A percentile compares a stretch with the other conserved stretches of the same genome.
Conservation (phyloP, 1,140 invertebrate genomes). For the Calephelis virginiensis region DNA sequence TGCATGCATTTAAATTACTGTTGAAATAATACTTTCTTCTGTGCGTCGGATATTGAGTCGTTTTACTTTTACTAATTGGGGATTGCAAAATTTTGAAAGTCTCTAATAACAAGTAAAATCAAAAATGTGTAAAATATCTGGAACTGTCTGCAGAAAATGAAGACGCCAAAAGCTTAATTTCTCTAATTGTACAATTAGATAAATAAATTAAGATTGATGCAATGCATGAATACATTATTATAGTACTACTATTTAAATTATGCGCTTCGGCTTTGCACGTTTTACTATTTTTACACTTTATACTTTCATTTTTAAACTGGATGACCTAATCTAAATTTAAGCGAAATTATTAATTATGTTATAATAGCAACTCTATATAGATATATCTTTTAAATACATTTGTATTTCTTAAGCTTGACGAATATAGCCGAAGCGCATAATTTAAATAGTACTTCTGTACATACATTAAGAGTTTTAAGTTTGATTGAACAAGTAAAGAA, state of each 20-base stretch:
- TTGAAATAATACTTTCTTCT: background rate
- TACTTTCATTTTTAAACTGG: no score
- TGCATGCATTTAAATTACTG: background rate
- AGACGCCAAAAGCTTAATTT: constrained; percentile 1
- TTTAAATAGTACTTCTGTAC: no score
- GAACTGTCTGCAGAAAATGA: background rate
- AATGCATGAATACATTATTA: background rate
- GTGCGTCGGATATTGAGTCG: background rate
- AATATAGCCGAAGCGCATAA: no score
- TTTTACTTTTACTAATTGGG: background rate
- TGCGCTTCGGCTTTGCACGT: no score
- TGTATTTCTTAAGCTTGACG: no score
- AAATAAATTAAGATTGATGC: background rate
- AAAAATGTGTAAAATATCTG: background rate
- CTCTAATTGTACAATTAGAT: background rate
- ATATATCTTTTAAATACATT: no score
- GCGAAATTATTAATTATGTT: no score
- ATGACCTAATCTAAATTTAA: no score
- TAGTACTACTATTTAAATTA: no score
- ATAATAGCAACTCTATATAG: no score
- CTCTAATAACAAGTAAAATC: background rate
- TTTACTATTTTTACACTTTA: no score
- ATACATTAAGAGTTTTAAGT: background rate
- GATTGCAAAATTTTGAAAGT: background rate
- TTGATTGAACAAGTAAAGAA: constrained; percentile 6